These are phyloP conservation scores for Mustela nigripes DNA, from an alignment of 2,113 vertebrate species.

Conservation along the genomic window DNA sequence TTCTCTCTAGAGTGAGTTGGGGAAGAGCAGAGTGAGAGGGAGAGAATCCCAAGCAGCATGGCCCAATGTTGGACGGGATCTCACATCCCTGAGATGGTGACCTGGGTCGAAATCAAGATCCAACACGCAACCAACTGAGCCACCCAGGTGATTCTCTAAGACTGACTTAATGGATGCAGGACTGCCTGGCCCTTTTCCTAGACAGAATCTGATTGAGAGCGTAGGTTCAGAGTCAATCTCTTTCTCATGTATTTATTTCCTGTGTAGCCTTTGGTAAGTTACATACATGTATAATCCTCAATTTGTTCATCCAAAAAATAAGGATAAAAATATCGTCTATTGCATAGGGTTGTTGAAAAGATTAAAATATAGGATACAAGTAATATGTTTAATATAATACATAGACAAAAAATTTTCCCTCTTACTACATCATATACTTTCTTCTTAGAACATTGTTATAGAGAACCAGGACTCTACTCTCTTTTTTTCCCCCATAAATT, in stretches of 20 bases:
- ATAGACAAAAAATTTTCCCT: not conserved
- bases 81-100: not conserved
- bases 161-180: accelerated
- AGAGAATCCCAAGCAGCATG: not conserved
- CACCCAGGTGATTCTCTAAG: not conserved
- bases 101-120: not conserved
- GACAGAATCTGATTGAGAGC: not conserved
- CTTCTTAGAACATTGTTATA: not conserved
- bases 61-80: not conserved
- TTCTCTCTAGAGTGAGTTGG: not conserved
- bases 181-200: not conserved
- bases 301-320: not conserved
- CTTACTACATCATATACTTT: not conserved
- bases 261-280: not conserved
- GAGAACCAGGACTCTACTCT: not conserved
- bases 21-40: not conserved
- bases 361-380: not conserved
- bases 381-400: not conserved
- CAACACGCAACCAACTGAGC: not conserved
- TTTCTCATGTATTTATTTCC: not conserved
- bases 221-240: too few relatives aligned
- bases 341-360: not conserved
- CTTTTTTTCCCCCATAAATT: not conserved
- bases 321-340: not conserved
- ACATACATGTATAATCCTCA: not conserved